phyloP scores from a whole-genome alignment of 2,797 vertebrate species.

The Cygnus olor region DNA sequence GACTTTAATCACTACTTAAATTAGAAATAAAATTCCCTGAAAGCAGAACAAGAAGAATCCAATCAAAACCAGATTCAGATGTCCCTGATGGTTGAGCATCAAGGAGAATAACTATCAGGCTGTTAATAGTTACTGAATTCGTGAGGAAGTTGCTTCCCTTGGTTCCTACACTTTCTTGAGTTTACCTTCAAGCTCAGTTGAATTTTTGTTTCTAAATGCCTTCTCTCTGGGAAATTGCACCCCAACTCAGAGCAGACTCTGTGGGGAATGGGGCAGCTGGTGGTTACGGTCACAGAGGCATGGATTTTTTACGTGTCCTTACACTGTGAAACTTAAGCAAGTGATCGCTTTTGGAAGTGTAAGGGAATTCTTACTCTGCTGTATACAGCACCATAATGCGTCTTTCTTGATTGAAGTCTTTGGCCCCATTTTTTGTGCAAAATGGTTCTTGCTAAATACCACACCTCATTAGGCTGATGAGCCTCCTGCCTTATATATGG shows the following conservation, averaged over 20 bases:
- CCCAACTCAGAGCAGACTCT: not conserved
- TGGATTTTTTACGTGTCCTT: not conserved
- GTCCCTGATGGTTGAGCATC: not conserved
- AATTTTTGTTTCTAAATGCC: not conserved
- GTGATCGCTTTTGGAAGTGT: not conserved
- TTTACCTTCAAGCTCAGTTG: not conserved
- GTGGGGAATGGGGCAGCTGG: not conserved
- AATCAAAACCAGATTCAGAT: not conserved
- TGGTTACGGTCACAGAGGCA: no score
- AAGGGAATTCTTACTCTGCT: not conserved
- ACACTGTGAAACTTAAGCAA: not conserved
- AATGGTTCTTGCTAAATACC: not conserved
- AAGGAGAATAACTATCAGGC: not conserved
- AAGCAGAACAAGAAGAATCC: not conserved
- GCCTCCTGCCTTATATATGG: not conserved
- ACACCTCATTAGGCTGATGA: not conserved
- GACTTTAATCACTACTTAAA: not conserved
- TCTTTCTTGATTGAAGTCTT: not conserved
- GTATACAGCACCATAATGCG: not conserved
- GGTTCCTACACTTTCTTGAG: not conserved
- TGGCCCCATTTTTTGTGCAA: not conserved
- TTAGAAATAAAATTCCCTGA: not conserved
- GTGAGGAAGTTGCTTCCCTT: not conserved
- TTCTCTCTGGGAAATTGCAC: not conserved
- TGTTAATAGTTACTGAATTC: not conserved